phyloP scores from a whole-genome alignment of 2,888 invertebrate species.

The Drosophila mimetica region DNA sequence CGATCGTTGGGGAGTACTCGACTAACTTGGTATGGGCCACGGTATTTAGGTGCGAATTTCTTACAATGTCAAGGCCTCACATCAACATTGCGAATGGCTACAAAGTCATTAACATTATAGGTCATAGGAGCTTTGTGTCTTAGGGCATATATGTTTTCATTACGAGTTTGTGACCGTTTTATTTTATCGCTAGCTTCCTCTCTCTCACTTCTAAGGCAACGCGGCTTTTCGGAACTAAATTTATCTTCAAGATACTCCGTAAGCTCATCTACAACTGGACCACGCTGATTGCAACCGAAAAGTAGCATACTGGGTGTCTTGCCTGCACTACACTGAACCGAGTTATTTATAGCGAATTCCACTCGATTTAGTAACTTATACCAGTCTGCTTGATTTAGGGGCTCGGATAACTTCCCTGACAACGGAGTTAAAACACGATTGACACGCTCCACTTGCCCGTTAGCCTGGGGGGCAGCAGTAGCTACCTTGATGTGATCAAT shows the following conservation, averaged over 20 bases:
- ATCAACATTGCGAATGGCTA: slow-evolving; percentile 1
- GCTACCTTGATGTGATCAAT: neutral
- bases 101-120: neutral
- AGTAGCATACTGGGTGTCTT: no score
- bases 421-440: neutral
- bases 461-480: neutral
- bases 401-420: neutral
- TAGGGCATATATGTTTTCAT: neutral
- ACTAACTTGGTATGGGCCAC: neutral
- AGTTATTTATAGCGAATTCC: neutral
- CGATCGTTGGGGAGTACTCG: neutral
- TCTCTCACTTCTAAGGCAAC: neutral
- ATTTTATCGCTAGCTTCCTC: neutral
- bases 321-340: neutral
- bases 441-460: neutral
- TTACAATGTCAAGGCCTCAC: neutral
- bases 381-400: neutral
- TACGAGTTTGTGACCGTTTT: no score
- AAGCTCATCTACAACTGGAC: no score
- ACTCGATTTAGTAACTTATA: neutral
- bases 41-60: slow-evolving; percentile 2
- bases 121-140: neutral
- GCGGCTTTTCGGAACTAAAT: no score
- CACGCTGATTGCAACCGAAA: no score
- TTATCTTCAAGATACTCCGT: no score